These are phyloP conservation scores for Pholis gunnellus DNA, from an alignment of 2,113 vertebrate species.

Conservation along the genomic window DNA sequence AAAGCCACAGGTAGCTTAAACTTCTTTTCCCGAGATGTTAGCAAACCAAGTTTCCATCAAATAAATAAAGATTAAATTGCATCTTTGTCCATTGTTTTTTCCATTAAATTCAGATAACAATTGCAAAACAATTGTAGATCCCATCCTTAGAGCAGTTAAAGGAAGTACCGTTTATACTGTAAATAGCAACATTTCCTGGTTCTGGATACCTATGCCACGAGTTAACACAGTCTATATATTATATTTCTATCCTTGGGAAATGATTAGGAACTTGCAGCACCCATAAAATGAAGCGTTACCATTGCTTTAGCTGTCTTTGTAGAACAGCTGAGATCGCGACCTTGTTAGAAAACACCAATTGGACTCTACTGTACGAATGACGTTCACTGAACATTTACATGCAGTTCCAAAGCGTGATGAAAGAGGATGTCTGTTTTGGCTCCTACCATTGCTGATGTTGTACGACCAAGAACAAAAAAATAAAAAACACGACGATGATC, in stretches of 20 bases:
- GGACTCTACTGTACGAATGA: slow-evolving; percentile 3
- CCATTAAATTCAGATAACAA: background rate
- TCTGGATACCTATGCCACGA: background rate
- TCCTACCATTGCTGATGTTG: slow-evolving; percentile 26
- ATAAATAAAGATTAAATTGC: background rate
- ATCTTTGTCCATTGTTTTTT: background rate
- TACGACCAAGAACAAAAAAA: slow-evolving; percentile 4
- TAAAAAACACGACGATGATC: background rate
- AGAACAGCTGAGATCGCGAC: background rate
- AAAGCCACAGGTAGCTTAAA: background rate
- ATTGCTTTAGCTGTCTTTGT: background rate
- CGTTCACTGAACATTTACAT: slow-evolving; percentile 21
- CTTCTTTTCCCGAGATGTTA: background rate
- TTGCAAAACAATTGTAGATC: background rate
- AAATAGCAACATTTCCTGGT: background rate
- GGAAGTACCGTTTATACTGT: background rate
- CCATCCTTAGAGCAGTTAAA: background rate
- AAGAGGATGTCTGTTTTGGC: slow-evolving; percentile 18
- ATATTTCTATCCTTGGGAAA: background rate
- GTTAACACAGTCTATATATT: background rate
- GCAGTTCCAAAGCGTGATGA: slow-evolving; percentile 5
- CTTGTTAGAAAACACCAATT: slow-evolving; percentile 12
- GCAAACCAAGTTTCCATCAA: background rate
- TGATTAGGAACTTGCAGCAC: background rate
- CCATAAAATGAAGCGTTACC: background rate